Evolutionary conservation across 2,797 vertebrate genomes (phyloP), one percentile per base, ranked within the genome.

Genomic region (Phataginus tetradactyla): DNA sequence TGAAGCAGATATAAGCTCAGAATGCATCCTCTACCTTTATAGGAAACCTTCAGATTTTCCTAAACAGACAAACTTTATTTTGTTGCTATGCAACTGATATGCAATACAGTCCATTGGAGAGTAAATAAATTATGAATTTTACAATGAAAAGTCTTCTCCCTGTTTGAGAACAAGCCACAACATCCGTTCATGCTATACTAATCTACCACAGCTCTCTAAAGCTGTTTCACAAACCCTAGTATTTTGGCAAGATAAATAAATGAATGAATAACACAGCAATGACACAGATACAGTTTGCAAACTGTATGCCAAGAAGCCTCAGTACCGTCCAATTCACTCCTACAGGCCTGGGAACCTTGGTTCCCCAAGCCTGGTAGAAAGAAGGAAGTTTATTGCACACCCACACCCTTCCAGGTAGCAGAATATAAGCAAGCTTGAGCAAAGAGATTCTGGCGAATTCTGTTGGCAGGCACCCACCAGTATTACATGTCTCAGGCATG

Each of bases 111-210:
- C 37, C 72, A 81, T 88, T 81, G 66, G 89, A 95, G 95, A 96
- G 96, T 98, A 98, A 98, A 98, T 98, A 98, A 98, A 96, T 89
- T 64, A 98, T 91, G 74, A 3, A 97, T 98, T 98, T 98, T 98
- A 98, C 97, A 98, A 95, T 96, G 93, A 97, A 94, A 94, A 71
- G 57, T 68, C 86, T 92, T 90, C 78, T 94, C 96, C 93, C 45
- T 55, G 92, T 97, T 97, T 4, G 39, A 97, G 92, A 96, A 97
- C 96, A 98, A 98, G 94, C 90, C 97, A 85, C 96, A 97, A 97
- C 94, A 98, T 98, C 97, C 97, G 94, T 97, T 98, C 98, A 91
- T 96, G 91, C 94, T 96, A 86, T 96, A 87, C 89, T 97, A 97
- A 95, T 97, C 96, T 94, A 96, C 94, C 96, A 88, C 98, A 98